A percentile compares a stretch with the other conserved stretches of the same genome.
These are phyloP conservation scores for Drosophila bunnanda DNA, from an alignment of 2,888 invertebrate species.

Conservation along the genomic window DNA sequence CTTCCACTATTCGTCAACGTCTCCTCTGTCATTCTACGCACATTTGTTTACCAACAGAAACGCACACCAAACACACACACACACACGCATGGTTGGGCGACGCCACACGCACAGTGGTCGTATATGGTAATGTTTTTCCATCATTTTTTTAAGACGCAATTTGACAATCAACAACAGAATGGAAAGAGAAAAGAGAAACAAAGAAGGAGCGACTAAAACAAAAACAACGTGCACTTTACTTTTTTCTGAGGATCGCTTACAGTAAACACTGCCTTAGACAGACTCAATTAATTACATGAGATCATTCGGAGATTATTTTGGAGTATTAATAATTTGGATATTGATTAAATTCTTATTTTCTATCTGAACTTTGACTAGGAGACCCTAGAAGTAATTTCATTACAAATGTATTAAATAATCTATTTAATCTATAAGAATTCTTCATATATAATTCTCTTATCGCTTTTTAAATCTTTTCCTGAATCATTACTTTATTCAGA, in stretches of 20 bases:
- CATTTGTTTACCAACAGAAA: conserved; percentile 76
- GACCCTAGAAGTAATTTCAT: too few species aligned
- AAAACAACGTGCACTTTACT: conserved; percentile 13
- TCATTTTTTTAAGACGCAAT: conserved; percentile 56
- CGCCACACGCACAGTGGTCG: conserved; percentile 31
- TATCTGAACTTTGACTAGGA: neutral
- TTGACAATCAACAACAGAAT: conserved; percentile 22
- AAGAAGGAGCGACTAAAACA: conserved; percentile 7
- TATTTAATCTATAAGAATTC: neutral
- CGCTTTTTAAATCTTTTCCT: neutral
- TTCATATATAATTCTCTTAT: neutral
- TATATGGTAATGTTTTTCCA: conserved; percentile 37
- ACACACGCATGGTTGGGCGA: conserved; percentile 10
- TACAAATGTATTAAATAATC: neutral
- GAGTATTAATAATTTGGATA: neutral
- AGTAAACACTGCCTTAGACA: conserved; percentile 4
- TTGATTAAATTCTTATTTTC: neutral
- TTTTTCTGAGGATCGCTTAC: conserved; percentile 1
- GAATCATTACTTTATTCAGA: neutral
- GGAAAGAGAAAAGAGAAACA: conserved; percentile 5
- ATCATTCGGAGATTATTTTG: neutral
- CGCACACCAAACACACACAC: conserved; percentile 27
- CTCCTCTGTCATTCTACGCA: conserved; percentile 66
- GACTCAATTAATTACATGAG: neutral
- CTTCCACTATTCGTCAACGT: conserved; percentile 24